Conservation (phyloP, 2,888 invertebrate genomes). For the Orthosia incerta region DNA sequence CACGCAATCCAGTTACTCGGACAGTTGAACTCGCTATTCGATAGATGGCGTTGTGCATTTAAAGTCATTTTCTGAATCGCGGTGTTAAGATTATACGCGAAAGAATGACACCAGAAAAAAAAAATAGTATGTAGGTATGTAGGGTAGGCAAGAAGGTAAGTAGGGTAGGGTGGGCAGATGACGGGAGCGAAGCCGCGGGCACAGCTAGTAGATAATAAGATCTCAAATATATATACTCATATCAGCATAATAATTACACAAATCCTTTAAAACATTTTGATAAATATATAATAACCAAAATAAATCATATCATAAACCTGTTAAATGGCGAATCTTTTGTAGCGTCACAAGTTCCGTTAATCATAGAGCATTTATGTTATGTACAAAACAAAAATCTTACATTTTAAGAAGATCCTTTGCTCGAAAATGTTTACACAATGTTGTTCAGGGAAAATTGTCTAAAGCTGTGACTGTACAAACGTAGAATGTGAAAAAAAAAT, state of each 20-base stretch:
- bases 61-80: too few relatives aligned
- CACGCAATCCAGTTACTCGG: too few relatives aligned
- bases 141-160: too few relatives aligned
- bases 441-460: neutral
- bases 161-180: too few relatives aligned
- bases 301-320: constrained; percentile 5
- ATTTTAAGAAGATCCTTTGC: neutral
- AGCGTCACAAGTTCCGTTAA: neutral
- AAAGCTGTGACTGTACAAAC: too few relatives aligned
- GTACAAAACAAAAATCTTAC: neutral
- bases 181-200: too few relatives aligned
- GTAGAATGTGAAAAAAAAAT: too few relatives aligned
- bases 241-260: constrained; percentile 25
- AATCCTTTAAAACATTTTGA: constrained; percentile 27
- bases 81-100: too few relatives aligned
- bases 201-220: constrained; percentile 35
- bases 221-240: constrained; percentile 34
- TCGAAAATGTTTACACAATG: neutral
- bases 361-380: neutral
- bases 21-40: too few relatives aligned
- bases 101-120: too few relatives aligned
- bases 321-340: neutral
- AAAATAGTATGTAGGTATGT: too few relatives aligned
- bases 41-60: too few relatives aligned
- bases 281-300: constrained; percentile 15